phyloP scores from a whole-genome alignment of 2,888 invertebrate genomes.

The Globia sparganii region DNA sequence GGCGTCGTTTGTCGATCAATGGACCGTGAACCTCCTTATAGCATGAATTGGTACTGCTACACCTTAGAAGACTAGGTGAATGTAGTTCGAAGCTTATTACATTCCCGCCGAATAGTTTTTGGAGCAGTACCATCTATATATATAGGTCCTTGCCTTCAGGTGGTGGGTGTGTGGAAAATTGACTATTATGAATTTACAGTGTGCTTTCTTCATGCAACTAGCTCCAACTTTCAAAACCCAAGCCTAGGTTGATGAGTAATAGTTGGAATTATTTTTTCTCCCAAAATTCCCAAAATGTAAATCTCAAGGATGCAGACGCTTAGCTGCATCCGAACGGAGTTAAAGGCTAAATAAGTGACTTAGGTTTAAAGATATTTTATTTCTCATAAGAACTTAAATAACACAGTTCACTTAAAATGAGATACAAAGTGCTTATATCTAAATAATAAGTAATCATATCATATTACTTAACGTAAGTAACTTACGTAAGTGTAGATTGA shows the following conservation, averaged over 20 bases:
- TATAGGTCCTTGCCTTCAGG: neutral
- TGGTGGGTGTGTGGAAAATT: neutral
- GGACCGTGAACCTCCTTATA: constrained; percentile 19
- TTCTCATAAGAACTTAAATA: too few species aligned
- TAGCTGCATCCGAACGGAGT: too few species aligned
- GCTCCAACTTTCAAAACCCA: neutral
- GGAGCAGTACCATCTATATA: neutral
- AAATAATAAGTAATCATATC: too few species aligned
- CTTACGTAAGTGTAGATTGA: too few species aligned
- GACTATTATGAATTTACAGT: neutral
- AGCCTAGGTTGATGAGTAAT: too few species aligned
- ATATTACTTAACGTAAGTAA: too few species aligned
- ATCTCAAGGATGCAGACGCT: neutral
- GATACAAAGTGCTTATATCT: too few species aligned
- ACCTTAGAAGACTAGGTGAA: constrained; percentile 15
- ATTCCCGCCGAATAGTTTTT: constrained; percentile 4
- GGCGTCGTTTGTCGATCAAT: constrained; percentile 37
- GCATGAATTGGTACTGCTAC: neutral
- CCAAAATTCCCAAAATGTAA: neutral
- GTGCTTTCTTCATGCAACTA: neutral
- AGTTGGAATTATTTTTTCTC: too few species aligned
- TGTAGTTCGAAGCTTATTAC: constrained; percentile 4
- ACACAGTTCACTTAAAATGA: too few species aligned
- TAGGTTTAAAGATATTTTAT: too few species aligned
- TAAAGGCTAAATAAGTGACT: too few species aligned